phyloP scores from a whole-genome alignment of 1,140 invertebrate species.

The Dendroctonus valens region DNA sequence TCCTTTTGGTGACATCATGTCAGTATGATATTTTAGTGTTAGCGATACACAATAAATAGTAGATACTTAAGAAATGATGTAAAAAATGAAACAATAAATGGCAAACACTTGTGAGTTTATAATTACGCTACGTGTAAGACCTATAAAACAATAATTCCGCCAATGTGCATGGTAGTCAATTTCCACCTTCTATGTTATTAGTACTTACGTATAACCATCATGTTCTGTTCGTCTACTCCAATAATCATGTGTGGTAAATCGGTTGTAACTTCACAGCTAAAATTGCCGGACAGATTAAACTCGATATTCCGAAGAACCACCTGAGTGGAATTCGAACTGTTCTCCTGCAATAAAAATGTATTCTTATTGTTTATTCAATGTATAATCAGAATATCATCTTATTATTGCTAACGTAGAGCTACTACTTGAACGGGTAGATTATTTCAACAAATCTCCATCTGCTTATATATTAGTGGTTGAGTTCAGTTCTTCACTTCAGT shows the following conservation, averaged over 20 bases:
- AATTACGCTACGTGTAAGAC: too few relatives aligned
- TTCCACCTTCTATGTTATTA: background rate
- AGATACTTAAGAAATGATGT: too few relatives aligned
- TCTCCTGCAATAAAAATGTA: conserved; percentile 57
- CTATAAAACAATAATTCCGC: too few relatives aligned
- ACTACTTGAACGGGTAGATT: background rate
- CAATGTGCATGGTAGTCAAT: too few relatives aligned
- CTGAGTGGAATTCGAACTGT: conserved; percentile 70
- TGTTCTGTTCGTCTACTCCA: conserved; percentile 60
- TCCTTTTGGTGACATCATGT: too few relatives aligned
- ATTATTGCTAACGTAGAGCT: too few relatives aligned
- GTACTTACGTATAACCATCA: conserved; percentile 74
- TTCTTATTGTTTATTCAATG: background rate
- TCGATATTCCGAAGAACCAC: conserved; percentile 70
- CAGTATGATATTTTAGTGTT: too few relatives aligned
- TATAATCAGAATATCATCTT: background rate
- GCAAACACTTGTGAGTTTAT: too few relatives aligned
- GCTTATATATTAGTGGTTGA: too few relatives aligned
- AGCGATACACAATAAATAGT: too few relatives aligned
- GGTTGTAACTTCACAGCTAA: conserved; percentile 83
- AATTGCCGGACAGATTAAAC: conserved; percentile 73
- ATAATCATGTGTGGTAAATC: conserved; percentile 75
- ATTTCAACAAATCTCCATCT: background rate
- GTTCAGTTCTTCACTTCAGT: too few relatives aligned
- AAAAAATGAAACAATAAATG: too few relatives aligned